A percentile compares a stretch with the other conserved stretches of the same genome.
Evolutionary conservation across 2,888 invertebrate species (phyloP).

Genomic region (Disparrhopalites patrizii): DNA sequence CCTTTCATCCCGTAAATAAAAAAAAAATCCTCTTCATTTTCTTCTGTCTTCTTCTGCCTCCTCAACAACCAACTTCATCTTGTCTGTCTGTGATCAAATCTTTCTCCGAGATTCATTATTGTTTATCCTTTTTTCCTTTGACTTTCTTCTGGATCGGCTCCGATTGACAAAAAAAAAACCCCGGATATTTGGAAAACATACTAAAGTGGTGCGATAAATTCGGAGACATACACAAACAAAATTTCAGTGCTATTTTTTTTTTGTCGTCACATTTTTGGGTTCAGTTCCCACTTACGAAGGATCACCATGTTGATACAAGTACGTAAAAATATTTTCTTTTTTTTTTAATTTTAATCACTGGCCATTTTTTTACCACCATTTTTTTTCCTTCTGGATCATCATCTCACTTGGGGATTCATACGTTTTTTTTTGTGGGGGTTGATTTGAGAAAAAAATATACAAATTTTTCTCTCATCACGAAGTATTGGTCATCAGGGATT

Average conservation of each 20-base stretch:
- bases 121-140: neutral
- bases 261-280: neutral
- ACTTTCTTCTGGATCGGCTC: neutral
- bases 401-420: too few relatives aligned
- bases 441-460: too few relatives aligned
- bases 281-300: neutral
- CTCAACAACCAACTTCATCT: too few relatives aligned
- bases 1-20: neutral
- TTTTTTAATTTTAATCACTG: neutral
- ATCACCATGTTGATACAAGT: conserved; percentile 3
- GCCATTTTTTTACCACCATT: too few relatives aligned
- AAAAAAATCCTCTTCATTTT: conserved; percentile 6
- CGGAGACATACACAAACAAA: neutral
- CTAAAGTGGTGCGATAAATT: too few relatives aligned
- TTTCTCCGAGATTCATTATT: neutral
- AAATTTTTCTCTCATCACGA: too few relatives aligned
- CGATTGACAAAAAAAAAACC: neutral
- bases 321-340: too few relatives aligned
- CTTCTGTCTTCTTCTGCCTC: neutral
- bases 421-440: too few relatives aligned
- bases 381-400: too few relatives aligned
- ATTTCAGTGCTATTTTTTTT: neutral
- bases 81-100: neutral
- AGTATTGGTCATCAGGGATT: too few relatives aligned
- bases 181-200: too few relatives aligned